Evolutionary conservation across 1,140 invertebrate genomes (phyloP).

Genomic region (Lepidurus couesii): DNA sequence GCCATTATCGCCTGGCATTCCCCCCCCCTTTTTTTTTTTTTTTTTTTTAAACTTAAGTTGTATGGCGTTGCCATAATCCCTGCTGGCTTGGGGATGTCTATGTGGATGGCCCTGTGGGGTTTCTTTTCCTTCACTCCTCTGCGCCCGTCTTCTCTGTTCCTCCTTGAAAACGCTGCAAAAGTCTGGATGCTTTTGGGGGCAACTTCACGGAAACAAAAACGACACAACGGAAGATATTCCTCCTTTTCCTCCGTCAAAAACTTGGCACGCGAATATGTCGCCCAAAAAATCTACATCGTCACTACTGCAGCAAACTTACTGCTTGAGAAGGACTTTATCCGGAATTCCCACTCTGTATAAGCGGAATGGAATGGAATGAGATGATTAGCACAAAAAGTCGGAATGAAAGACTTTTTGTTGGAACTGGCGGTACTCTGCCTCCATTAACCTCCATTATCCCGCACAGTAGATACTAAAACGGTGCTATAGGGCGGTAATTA

Average conservation of each 20-base stretch:
- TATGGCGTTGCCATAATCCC: constrained; percentile 18
- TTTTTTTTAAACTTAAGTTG: not conserved
- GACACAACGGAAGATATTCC: not conserved
- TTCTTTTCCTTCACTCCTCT: constrained; percentile 1
- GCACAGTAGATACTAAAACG: not conserved
- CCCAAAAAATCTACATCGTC: too few species aligned
- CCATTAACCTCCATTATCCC: constrained; percentile 15
- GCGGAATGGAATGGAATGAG: too few species aligned
- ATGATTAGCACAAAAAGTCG: not conserved
- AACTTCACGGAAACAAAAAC: not conserved
- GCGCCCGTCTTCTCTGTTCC: not conserved
- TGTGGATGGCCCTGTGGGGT: constrained; percentile 20
- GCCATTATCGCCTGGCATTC: constrained; percentile 18
- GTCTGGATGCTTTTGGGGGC: not conserved
- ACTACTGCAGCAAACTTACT: too few species aligned
- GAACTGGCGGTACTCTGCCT: not conserved
- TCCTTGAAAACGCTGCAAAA: not conserved
- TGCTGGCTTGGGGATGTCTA: constrained; percentile 11
- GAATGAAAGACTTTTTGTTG: not conserved
- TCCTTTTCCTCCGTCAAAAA: too few species aligned
- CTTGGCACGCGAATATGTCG: too few species aligned
- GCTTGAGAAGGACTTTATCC: too few species aligned
- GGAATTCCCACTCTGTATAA: too few species aligned
- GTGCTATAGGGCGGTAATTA: not conserved
- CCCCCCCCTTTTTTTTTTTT: not conserved